These are phyloP conservation scores for Aphelocoma californica DNA, from an alignment of 2,797 vertebrate species.

Conservation along the genomic window DNA sequence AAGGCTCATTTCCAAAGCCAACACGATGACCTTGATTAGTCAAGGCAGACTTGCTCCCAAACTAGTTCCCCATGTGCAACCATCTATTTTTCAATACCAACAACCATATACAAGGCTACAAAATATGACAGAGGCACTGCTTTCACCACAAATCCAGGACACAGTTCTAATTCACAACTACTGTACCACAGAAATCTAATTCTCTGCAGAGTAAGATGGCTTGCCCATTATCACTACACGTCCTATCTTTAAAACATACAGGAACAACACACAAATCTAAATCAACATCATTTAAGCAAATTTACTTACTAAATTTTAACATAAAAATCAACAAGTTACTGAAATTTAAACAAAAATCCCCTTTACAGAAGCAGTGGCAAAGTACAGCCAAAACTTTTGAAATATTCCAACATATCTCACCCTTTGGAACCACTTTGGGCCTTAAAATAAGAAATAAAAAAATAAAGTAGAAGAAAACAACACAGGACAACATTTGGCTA, in stretches of 20 bases:
- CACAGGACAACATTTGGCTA: not conserved
- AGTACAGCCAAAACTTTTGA: not conserved
- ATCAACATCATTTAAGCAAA: not conserved
- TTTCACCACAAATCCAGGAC: not conserved
- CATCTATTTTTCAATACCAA: not conserved
- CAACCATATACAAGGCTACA: not conserved
- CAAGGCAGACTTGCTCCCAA: not conserved
- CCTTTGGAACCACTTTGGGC: not conserved
- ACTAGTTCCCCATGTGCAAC: not conserved
- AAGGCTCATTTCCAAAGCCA: not conserved
- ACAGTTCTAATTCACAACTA: not conserved
- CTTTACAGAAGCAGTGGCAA: not conserved
- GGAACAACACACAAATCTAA: not conserved
- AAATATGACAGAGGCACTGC: not conserved
- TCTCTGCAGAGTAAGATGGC: not conserved
- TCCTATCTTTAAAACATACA: not conserved
- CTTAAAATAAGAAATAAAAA: not conserved
- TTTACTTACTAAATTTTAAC: not conserved
- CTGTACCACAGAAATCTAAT: not conserved
- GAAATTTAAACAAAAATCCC: not conserved
- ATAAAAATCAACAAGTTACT: not conserved
- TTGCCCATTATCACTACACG: not conserved
- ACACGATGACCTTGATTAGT: not conserved
- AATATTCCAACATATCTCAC: not conserved
- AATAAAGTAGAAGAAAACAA: not conserved